A percentile compares a stretch with the other conserved stretches of the same genome.
Evolutionary conservation across 2,113 vertebrate genomes (phyloP).

Genomic region (Tetrao urogallus): DNA sequence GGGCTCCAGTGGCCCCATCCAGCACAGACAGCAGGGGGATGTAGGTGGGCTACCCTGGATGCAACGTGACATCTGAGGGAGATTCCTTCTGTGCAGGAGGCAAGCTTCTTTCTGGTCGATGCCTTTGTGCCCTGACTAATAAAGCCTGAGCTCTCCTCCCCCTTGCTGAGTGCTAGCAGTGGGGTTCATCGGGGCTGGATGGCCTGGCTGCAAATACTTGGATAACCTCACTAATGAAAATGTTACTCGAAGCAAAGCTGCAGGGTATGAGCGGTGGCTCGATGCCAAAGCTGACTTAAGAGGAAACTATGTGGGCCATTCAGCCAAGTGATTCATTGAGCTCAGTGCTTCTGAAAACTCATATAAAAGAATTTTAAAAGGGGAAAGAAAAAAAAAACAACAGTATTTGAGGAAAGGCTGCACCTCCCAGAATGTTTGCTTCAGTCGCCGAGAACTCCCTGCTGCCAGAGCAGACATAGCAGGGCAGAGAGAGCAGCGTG

Average conservation of each 20-base stretch:
- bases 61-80: not conserved
- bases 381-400: too few species aligned
- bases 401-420: not conserved
- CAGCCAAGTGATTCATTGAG: constrained; percentile 46
- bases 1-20: not conserved
- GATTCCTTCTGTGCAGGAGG: not conserved
- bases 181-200: not conserved
- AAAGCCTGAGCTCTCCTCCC: not conserved
- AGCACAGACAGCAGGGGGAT: not conserved
- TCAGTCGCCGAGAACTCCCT: not conserved
- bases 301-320: constrained; percentile 56
- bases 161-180: not conserved
- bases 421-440: not conserved
- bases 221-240: constrained; percentile 31
- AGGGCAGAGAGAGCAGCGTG: not conserved
- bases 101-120: not conserved
- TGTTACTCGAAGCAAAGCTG: constrained; percentile 13
- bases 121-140: not conserved
- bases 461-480: not conserved
- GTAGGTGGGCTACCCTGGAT: not conserved
- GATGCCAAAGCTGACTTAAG: constrained; percentile 46
- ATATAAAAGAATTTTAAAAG: not conserved
- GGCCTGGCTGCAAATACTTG: not conserved
- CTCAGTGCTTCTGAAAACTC: constrained; percentile 14
- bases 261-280: not conserved